Conservation (phyloP, 2,797 vertebrate species). For the Molossus alvarezi region DNA sequence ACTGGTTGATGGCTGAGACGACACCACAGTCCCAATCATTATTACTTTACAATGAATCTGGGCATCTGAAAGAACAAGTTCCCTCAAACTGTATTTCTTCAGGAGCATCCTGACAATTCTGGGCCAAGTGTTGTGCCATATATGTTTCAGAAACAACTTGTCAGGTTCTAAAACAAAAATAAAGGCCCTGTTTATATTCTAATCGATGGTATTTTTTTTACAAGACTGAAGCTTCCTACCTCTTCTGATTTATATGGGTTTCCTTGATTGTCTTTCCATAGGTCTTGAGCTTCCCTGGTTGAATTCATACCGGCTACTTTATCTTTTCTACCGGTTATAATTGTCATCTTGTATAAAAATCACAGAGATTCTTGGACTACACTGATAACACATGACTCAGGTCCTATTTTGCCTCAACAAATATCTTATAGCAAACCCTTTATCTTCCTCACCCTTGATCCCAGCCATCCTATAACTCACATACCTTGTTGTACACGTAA, state of each 20-base stretch:
- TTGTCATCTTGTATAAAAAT: background rate
- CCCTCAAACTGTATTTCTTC: background rate
- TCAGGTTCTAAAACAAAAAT: background rate
- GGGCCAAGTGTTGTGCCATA: background rate
- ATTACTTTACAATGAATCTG: background rate
- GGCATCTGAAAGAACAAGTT: background rate
- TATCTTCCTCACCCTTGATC: background rate
- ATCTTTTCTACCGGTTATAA: conserved; percentile 10
- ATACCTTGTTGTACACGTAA: background rate
- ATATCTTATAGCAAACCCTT: background rate
- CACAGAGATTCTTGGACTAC: background rate
- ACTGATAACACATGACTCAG: background rate
- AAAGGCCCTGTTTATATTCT: background rate
- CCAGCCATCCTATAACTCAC: background rate
- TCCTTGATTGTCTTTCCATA: conserved; percentile 19
- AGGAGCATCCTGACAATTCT: background rate
- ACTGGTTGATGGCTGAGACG: background rate
- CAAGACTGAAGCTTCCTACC: background rate
- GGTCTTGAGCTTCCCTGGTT: background rate
- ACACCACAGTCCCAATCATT: background rate
- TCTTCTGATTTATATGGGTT: background rate
- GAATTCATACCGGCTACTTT: background rate
- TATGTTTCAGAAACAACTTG: conserved; percentile 38
- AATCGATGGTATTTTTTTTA: background rate
- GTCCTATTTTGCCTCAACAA: background rate